Evolutionary conservation across 2,113 vertebrate species (phyloP).

Genomic region (Camelus dromedarius): DNA sequence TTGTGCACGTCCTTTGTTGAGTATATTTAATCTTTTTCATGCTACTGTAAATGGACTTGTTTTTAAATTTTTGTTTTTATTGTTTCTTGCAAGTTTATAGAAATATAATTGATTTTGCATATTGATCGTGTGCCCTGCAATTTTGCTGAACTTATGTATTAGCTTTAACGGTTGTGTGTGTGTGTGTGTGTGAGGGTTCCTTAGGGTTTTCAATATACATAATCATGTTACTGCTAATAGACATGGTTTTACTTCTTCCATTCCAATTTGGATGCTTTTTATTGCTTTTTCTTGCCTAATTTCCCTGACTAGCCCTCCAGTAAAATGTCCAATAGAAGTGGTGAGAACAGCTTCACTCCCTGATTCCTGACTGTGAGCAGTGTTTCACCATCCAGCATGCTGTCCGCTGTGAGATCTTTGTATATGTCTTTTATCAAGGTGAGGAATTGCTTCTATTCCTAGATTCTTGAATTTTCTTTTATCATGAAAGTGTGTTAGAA

Average conservation of each 20-base stretch:
- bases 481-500: neutral
- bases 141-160: neutral
- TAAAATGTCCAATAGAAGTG: neutral
- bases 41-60: neutral
- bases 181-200: neutral
- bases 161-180: neutral
- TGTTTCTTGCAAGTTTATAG: neutral
- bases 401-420: neutral
- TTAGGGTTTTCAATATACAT: neutral
- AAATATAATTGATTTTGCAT: neutral
- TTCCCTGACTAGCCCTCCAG: neutral
- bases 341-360: rapidly evolving
- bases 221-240: neutral
- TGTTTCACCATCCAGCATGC: rapidly evolving
- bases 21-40: neutral
- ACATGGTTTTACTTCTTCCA: neutral
- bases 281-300: neutral
- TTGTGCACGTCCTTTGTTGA: neutral
- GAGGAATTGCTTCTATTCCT: neutral
- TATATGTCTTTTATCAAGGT: neutral
- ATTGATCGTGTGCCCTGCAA: neutral
- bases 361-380: rapidly evolving
- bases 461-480: neutral
- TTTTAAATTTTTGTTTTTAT: neutral
- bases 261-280: neutral